Percentiles rank a stretch among this genome's conserved stretches.
Evolutionary conservation across 2,113 vertebrate genomes (phyloP).

Genomic region (Suncus etruscus): DNA sequence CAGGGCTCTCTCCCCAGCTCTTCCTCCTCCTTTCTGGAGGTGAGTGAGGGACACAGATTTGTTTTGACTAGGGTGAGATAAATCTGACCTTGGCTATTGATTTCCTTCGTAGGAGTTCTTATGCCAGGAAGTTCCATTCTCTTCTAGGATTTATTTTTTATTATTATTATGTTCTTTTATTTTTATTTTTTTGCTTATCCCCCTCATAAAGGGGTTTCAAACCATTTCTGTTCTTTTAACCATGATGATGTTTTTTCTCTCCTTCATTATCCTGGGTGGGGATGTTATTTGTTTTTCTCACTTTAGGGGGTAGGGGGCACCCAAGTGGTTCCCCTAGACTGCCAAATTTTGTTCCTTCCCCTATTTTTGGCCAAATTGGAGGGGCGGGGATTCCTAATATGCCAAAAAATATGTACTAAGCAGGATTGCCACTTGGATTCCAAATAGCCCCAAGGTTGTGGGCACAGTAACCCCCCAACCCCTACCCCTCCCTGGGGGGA

Average conservation of each 20-base stretch:
- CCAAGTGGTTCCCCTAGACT: conserved; percentile 49
- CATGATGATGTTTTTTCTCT: not conserved
- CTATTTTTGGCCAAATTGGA: conserved; percentile 65
- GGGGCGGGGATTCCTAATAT: conserved; percentile 25
- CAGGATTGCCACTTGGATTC: conserved; percentile 43
- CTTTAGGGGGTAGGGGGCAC: conserved; percentile 13
- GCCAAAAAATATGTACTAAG: conserved; percentile 77
- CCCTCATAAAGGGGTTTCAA: not conserved
- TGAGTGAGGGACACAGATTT: too few relatives aligned
- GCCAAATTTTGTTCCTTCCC: conserved; percentile 72
- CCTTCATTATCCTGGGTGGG: not conserved
- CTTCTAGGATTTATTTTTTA: not conserved
- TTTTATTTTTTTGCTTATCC: not conserved
- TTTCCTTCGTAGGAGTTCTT: conserved; percentile 23
- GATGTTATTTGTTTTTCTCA: conserved; percentile 24
- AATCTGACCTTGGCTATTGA: not conserved
- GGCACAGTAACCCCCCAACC: too few relatives aligned
- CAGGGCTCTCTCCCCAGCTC: not conserved
- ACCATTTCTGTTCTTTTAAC: conserved; percentile 38
- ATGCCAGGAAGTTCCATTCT: conserved; percentile 8
- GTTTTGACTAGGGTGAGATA: not conserved
- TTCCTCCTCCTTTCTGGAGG: not conserved
- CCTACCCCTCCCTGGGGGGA: too few relatives aligned
- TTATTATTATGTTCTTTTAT: too few relatives aligned
- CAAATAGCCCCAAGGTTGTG: not conserved